Percentiles rank a stretch among this genome's conserved stretches.
Conservation (phyloP, 2,113 vertebrate species). For the Motacilla alba region DNA sequence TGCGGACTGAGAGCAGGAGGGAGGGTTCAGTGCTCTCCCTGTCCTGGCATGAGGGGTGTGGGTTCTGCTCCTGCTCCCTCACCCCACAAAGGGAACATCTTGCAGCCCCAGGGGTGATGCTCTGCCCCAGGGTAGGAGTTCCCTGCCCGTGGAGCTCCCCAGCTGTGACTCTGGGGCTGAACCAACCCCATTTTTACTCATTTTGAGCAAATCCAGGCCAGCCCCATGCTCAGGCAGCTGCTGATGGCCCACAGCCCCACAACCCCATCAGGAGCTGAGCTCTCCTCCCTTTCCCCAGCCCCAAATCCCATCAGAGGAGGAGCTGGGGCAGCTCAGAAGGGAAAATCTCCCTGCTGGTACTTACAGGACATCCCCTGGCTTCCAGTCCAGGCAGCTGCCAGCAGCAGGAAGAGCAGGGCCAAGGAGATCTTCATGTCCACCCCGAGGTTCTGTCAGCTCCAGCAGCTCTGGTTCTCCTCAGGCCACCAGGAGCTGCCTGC, state of each 20-base stretch:
- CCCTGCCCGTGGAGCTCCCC: background rate
- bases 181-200: background rate
- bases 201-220: background rate
- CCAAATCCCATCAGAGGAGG: background rate
- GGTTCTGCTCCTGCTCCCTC: background rate
- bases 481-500: background rate
- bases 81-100: rapidly evolving
- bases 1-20: background rate
- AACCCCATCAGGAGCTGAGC: background rate
- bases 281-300: rapidly evolving
- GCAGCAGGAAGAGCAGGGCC: background rate
- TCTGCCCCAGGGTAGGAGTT: background rate
- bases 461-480: background rate
- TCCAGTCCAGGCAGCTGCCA: background rate
- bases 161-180: rapidly evolving
- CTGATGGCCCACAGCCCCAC: background rate
- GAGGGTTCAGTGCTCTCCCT: background rate
- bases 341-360: rapidly evolving
- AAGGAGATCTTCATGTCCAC: background rate
- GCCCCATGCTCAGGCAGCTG: rapidly evolving
- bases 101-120: rapidly evolving
- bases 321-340: background rate
- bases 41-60: rapidly evolving
- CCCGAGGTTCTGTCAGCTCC: rapidly evolving
- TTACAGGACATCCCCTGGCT: background rate